These are phyloP conservation scores for Cephus spinipes DNA, from an alignment of 2,888 invertebrate genomes.

Conservation along the genomic window DNA sequence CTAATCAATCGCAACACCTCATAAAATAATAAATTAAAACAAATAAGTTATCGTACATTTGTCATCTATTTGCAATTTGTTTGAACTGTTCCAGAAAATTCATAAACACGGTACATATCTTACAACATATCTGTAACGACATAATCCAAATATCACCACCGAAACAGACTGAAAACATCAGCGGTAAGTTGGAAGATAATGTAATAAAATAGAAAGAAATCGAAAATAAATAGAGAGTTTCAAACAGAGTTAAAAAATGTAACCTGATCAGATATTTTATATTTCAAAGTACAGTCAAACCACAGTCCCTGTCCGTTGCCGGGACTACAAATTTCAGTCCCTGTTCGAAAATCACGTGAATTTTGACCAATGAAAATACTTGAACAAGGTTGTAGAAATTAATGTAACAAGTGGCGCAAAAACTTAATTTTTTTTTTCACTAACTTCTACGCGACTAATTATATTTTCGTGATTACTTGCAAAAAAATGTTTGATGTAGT, in stretches of 20 bases:
- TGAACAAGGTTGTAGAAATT: no score
- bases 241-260: background rate
- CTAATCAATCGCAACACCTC: no score
- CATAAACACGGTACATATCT: slow-evolving; percentile 24
- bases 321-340: no score
- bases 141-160: slow-evolving; percentile 11
- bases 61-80: background rate
- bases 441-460: no score
- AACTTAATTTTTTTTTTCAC: no score
- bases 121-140: slow-evolving; percentile 22
- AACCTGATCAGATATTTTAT: background rate
- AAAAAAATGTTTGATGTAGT: no score
- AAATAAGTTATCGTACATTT: background rate
- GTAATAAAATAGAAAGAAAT: background rate
- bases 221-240: background rate
- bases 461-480: no score
- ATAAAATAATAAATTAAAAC: no score
- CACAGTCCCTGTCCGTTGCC: no score
- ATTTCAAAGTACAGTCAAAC: background rate
- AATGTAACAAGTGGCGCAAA: no score
- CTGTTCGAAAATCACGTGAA: no score
- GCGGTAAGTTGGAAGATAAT: slow-evolving; percentile 2
- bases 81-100: slow-evolving; percentile 1
- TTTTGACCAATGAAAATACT: no score
- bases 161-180: slow-evolving; percentile 22